phyloP scores from a whole-genome alignment of 2,888 invertebrate species.

The Ochropleura plecta region DNA sequence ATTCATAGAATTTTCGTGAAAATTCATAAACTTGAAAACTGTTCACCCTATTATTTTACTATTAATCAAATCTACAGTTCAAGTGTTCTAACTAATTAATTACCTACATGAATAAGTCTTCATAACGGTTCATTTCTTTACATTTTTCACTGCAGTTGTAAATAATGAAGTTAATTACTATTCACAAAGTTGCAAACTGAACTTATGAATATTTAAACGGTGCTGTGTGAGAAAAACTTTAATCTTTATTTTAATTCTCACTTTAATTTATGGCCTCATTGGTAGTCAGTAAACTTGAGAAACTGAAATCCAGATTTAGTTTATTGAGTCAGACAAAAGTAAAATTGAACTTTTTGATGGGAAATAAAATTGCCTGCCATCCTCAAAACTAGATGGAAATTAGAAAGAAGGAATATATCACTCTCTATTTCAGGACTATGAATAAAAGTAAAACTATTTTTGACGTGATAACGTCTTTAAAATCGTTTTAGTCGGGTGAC shows the following conservation, averaged over 20 bases:
- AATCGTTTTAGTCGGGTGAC: no score
- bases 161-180: slow-evolving; percentile 17
- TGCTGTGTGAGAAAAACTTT: slow-evolving; percentile 19
- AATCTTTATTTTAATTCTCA: slow-evolving; percentile 20
- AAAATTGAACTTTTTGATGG: not conserved
- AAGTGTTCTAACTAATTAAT: not conserved
- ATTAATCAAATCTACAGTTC: not conserved
- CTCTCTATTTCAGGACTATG: not conserved
- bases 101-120: not conserved
- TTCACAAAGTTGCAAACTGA: slow-evolving; percentile 28
- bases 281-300: slow-evolving; percentile 4
- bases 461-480: no score
- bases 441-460: no score
- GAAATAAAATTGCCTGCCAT: not conserved
- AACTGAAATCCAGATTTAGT: not conserved
- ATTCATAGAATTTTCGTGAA: not conserved
- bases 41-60: not conserved
- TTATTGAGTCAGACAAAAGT: not conserved
- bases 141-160: not conserved
- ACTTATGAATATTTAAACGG: slow-evolving; percentile 37
- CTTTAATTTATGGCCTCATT: slow-evolving; percentile 26
- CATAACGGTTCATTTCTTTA: not conserved
- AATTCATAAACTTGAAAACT: not conserved
- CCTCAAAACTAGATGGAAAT: not conserved
- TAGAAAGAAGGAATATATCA: not conserved